Evolutionary conservation across 1,140 invertebrate species (phyloP), one percentile per base, ranked within the genome.

Genomic region (Trichoplusia ni): DNA sequence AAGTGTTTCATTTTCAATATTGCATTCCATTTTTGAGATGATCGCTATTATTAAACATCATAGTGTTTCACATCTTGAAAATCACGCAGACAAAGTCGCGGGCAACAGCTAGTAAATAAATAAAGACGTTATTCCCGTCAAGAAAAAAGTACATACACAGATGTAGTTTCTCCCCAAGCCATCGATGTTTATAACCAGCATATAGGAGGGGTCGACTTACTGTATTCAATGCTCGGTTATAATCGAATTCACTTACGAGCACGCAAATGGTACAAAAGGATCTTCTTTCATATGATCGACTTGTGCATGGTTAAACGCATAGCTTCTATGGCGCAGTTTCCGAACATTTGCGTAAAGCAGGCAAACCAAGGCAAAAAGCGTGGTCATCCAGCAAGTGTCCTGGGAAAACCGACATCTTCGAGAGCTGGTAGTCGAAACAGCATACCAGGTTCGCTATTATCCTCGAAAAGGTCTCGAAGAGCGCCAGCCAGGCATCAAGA

Each of bases 201-300:
- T 38, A 86, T 87, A 78, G 81, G 77, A 46, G 81, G 79, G 11
- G 79, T 84, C n/a, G 81, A 85, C 54, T 60, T 81, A n/a, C 51
- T 75, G 7, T 79, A 85, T 49, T 68, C 66, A 5, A 47, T 68
- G 60, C 49, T 68, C 4, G 66, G 66, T 25, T 54, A 56, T 46
- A 63, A 63, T 44, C 33, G 59, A 76, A 73, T 56, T 31, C 49
- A 65, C 29, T 71, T 31, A 64, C 47, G 49, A 42, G 54, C 33
- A 70, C 71, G 66, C 4, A 73, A 75, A 35, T 64, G 58, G 40
- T 71, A 67, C 23, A 56, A 67, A 38, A 61, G 49, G n/a, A 58
- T 71, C 13, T 66, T 71, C 38, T 66, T 71, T 38, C 63, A 63
- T 18, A 62, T 65, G 56, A 11, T 63, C 2, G 69, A 64, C 7